Base-by-base conservation (phyloP, 1,140 invertebrate species). In the Steinernema feltiae region DNA sequence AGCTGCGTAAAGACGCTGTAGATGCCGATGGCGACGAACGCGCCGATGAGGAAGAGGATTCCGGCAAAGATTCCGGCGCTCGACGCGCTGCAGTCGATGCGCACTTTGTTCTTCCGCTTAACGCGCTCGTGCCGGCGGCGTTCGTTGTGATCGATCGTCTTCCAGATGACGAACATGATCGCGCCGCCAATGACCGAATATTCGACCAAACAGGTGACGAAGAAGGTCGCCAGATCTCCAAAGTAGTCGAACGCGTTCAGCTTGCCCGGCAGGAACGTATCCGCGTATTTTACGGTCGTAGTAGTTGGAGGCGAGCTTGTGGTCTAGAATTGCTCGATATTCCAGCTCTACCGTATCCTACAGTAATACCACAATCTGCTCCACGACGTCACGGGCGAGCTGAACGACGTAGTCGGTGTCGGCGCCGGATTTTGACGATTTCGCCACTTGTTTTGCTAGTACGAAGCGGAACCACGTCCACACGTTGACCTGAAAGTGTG, bases 401-500 rank as follows among this genome's bases (percentile, higher is more conserved):
- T 30, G 12, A 24, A 53, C 30, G 53, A 63, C 32, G 32, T 48
- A 35, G 30, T 73, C 30, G 73, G 29, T 27, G 7, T 24, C 30
- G 35, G 15, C 7, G 15, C 15, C 7, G 1, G 77, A 78, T 32
- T 75, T 46, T 21, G 73, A 53, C 29, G 21, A 31, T 32, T 80
- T 81, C n/a, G 73, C 82, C 12, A 69, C 48, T 41, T 82, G 82
- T 73, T 84, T 84, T 17, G 83, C 83, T 1, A 85, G 69, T 0
- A 85, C 83, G 76, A 85, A 85, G 46, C 82, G 70, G n/a, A 85
- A 74, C 83, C 83, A 85, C 3, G 83, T 85, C 83, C 83, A 85
- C 0, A 86, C 73, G 70, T 85, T 85, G 27, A 85, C 53, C 53
- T 63, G 24, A 63, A 63, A 41, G 7, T 41, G 18, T 7, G 18